A percentile compares a stretch with the other conserved stretches of the same genome.
These are phyloP conservation scores for Deroplatys truncata DNA, from an alignment of 2,888 invertebrate genomes.

Conservation along the genomic window DNA sequence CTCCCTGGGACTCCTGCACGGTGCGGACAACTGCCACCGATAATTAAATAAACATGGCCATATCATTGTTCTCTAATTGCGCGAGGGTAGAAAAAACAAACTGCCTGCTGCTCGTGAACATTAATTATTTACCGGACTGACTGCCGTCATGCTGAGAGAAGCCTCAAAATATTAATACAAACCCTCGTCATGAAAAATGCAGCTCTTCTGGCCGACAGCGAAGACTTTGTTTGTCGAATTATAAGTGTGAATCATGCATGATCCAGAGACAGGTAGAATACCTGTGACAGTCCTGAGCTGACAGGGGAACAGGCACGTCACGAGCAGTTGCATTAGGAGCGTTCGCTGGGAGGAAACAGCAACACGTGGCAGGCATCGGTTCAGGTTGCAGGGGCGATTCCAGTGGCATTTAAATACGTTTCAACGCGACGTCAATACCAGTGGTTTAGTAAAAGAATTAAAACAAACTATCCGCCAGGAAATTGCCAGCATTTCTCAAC, in stretches of 20 bases:
- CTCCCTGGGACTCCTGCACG: too few species aligned
- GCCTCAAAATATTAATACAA: slow-evolving; percentile 28
- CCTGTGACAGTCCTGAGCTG: not conserved
- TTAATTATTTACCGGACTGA: not conserved
- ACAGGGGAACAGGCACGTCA: not conserved
- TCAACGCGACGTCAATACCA: too few species aligned
- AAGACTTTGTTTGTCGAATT: slow-evolving; percentile 33
- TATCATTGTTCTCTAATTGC: not conserved
- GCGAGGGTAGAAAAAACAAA: not conserved
- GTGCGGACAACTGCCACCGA: not conserved
- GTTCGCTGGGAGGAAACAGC: too few species aligned
- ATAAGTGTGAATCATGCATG: slow-evolving; percentile 29
- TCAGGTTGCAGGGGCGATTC: too few species aligned
- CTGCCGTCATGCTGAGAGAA: not conserved
- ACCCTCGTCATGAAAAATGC: slow-evolving; percentile 27
- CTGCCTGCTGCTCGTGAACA: not conserved
- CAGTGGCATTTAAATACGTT: too few species aligned
- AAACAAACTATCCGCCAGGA: too few species aligned
- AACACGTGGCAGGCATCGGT: too few species aligned
- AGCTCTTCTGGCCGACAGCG: slow-evolving; percentile 26
- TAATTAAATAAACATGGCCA: not conserved
- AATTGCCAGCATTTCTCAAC: too few species aligned
- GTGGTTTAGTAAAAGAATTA: too few species aligned
- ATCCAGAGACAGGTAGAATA: not conserved
- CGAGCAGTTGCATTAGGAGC: too few species aligned